Evolutionary conservation across 2,113 vertebrate species (phyloP).

Genomic region (Polyodon spathula): DNA sequence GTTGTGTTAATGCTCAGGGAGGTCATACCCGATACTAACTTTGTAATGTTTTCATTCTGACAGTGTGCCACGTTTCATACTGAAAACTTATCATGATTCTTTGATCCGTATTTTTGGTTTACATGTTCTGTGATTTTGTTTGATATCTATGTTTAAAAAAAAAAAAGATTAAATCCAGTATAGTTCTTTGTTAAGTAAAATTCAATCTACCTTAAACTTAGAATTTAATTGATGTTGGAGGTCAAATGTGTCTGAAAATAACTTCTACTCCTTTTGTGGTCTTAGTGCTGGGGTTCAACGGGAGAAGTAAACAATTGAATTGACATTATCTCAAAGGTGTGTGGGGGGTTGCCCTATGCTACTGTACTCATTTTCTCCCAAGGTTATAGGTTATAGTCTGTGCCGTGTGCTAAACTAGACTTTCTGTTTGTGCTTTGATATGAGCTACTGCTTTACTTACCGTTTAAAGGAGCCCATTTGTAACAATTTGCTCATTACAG

Average conservation of each 20-base stretch:
- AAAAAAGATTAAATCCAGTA: too few relatives aligned
- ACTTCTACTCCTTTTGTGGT: slow-evolving; percentile 39
- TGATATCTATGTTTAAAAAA: too few relatives aligned
- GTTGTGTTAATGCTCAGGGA: too few relatives aligned
- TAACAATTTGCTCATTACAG: slow-evolving; percentile 94
- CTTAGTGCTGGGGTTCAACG: slow-evolving; percentile 41
- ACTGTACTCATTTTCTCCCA: slow-evolving; percentile 4
- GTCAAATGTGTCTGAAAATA: slow-evolving; percentile 39
- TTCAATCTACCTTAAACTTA: slow-evolving; percentile 45
- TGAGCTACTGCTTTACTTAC: slow-evolving; percentile 49
- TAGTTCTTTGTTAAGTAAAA: slow-evolving; percentile 44
- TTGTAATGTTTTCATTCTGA: too few relatives aligned
- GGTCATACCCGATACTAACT: too few relatives aligned
- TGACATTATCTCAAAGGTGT: slow-evolving; percentile 7
- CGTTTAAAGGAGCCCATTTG: slow-evolving; percentile 96
- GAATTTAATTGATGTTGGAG: slow-evolving; percentile 30
- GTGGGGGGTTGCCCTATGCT: background rate
- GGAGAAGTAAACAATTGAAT: slow-evolving; percentile 36
- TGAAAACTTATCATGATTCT: too few relatives aligned
- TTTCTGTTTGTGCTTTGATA: too few relatives aligned
- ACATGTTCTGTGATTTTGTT: too few relatives aligned
- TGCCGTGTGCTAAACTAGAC: too few relatives aligned
- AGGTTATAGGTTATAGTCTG: too few relatives aligned
- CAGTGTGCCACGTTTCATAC: too few relatives aligned
- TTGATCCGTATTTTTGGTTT: too few relatives aligned